These are phyloP conservation scores for Tryphoninae sp. DNA, from an alignment of 2,888 invertebrate species.

Conservation along the genomic window DNA sequence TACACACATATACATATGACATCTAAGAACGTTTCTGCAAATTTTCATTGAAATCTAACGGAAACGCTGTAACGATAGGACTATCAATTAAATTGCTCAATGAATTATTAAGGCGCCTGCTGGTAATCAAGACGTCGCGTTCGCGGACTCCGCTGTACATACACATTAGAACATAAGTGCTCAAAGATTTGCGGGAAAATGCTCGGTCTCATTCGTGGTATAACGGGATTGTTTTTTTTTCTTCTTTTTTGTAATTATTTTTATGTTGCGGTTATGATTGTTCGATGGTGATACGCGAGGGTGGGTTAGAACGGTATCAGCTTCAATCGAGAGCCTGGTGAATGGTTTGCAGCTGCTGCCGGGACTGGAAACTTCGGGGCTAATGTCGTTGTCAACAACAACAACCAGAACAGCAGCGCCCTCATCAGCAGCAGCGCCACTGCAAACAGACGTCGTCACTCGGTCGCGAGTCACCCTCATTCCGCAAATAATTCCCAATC, in stretches of 20 bases:
- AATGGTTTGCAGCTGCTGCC: constrained; percentile 79
- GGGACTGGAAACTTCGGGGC: constrained; percentile 77
- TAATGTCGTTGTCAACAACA: constrained; percentile 71
- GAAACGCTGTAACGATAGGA: no score
- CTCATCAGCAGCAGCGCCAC: constrained; percentile 69
- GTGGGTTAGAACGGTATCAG: constrained; percentile 58
- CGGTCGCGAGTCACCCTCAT: constrained; percentile 80
- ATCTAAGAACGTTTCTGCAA: no score
- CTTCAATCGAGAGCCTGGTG: constrained; percentile 68
- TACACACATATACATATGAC: no score
- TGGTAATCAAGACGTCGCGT: background rate
- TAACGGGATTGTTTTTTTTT: background rate
- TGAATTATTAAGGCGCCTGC: background rate
- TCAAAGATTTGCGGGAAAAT: constrained; percentile 1
- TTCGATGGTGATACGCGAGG: constrained; percentile 37
- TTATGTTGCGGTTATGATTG: constrained; percentile 15
- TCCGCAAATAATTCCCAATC: constrained; percentile 79
- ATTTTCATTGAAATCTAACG: no score
- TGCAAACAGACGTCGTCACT: constrained; percentile 80
- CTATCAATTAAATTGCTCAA: background rate
- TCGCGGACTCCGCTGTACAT: constrained; percentile 10
- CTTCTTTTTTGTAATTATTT: background rate
- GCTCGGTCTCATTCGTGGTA: background rate
- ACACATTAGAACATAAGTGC: background rate
- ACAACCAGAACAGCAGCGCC: constrained; percentile 36